Base-by-base conservation (phyloP, 1,140 invertebrate genomes). In the Aphaenogaster floridana region DNA sequence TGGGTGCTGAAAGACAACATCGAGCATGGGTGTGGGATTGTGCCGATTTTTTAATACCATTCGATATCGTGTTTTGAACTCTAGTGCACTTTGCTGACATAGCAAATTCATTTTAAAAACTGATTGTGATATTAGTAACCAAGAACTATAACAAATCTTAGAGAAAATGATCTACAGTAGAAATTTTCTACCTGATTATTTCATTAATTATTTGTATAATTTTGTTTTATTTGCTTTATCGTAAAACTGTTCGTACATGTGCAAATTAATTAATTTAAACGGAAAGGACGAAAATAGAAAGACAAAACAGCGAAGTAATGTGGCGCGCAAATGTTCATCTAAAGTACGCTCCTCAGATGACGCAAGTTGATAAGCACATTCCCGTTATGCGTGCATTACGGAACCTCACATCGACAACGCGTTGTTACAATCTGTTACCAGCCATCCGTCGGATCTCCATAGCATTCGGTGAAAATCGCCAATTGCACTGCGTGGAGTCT, bases 1-100 rank as follows among this genome's bases (percentile, higher is more conserved):
- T 54, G 88, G 78, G 87, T 88, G 91, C 76, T 89, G 89, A 92
- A 84, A 89, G 90, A 85, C 79, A 86, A 84, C 89, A 79, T 76
- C 78, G 81, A 86, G 83, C 86, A 83, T 85, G 88, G 76, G 71
- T 84, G 83, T 89, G 88, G 87, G 78, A 84, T 79, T 72, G 17
- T 61, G 28, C 21, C 21, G 21, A 21, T 0, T 28, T 28, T 28
- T 28, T 50, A 59, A 59, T 36, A 52, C 5, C 13, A 69, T 34
- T 59, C 52, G 63, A 86, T 87, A 79, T 85, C 85, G 52, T 89
- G 68, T 87, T 90, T 90, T 68, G 66, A 52, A 84, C 83, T 89
- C 66, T 86, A 89, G 59, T 76, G 61, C 61, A 78, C 34, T 88
- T 72, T 64, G 69, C 21, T 77, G 34, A 45, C 61, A 45, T 87